Evolutionary conservation across 2,113 vertebrate genomes (phyloP).

Genomic region (Ornithorhynchus anatinus): DNA sequence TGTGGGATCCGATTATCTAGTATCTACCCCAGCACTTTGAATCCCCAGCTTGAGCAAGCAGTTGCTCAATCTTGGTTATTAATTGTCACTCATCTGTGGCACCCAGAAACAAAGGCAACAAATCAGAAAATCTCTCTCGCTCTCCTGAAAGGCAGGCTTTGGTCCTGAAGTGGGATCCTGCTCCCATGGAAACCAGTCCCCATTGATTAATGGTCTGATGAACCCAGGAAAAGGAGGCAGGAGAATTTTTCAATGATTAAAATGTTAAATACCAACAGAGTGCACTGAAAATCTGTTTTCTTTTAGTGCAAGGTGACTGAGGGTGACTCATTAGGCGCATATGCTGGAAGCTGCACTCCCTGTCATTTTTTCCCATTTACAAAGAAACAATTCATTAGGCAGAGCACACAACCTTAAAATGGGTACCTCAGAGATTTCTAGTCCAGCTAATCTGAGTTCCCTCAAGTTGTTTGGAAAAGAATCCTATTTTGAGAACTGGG

Average conservation of each 20-base stretch:
- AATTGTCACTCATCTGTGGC: neutral
- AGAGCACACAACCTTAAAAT: neutral
- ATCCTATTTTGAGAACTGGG: neutral
- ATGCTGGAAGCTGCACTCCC: neutral
- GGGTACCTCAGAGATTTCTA: constrained; percentile 5
- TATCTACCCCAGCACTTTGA: too few species aligned
- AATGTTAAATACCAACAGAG: neutral
- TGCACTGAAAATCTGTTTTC: neutral
- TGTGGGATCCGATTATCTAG: too few species aligned
- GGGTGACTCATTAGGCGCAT: neutral
- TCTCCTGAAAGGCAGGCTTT: neutral
- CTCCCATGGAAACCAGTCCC: neutral
- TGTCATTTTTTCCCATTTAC: neutral
- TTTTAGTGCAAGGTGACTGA: neutral
- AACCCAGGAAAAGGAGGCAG: neutral
- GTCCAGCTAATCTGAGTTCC: neutral
- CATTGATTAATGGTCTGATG: neutral
- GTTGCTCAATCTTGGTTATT: constrained; percentile 11
- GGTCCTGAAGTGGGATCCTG: neutral
- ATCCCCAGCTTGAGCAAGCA: constrained; percentile 22
- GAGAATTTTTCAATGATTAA: neutral
- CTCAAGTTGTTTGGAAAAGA: constrained; percentile 5
- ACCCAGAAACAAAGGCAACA: neutral
- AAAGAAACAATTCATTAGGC: neutral
- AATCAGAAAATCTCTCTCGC: neutral